phyloP scores from a whole-genome alignment of 2,888 invertebrate species.

The Agonopterix arenella region DNA sequence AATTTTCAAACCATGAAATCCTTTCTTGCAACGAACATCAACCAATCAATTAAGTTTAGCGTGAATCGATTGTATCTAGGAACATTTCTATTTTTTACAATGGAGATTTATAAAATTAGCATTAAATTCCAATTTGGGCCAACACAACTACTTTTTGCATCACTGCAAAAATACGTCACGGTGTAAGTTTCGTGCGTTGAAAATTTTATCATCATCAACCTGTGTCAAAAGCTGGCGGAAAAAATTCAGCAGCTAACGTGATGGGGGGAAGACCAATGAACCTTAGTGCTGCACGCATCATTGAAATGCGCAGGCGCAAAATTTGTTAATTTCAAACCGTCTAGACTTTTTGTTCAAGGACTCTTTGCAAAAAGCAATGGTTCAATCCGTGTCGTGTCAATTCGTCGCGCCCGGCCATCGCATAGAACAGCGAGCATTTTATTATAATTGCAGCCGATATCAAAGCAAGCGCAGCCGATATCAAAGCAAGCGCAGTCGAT shows the following conservation, averaged over 20 bases:
- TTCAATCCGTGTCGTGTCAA: slow-evolving; percentile 33
- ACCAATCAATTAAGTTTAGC: slow-evolving; percentile 37
- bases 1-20: slow-evolving; percentile 21
- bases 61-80: slow-evolving; percentile 44
- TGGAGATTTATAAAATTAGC: slow-evolving; percentile 28
- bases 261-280: slow-evolving; percentile 56
- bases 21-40: slow-evolving; percentile 23
- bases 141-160: slow-evolving; percentile 49
- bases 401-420: slow-evolving; percentile 48
- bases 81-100: slow-evolving; percentile 32
- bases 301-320: slow-evolving; percentile 66
- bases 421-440: slow-evolving; percentile 17
- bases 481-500: slow-evolving; percentile 35
- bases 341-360: slow-evolving; percentile 66
- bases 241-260: slow-evolving; percentile 38
- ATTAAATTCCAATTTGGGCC: slow-evolving; percentile 42
- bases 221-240: slow-evolving; percentile 35
- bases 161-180: slow-evolving; percentile 57
- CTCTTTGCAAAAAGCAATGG: slow-evolving; percentile 41
- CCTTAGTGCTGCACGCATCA: slow-evolving; percentile 57
- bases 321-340: slow-evolving; percentile 64
- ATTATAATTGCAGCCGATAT: slow-evolving; percentile 37
- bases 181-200: slow-evolving; percentile 54
- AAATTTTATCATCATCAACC: slow-evolving; percentile 53
- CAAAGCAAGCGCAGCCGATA: slow-evolving; percentile 35